These are phyloP conservation scores for Boleophthalmus pectinirostris DNA, from an alignment of 2,113 vertebrate species.

Conservation along the genomic window DNA sequence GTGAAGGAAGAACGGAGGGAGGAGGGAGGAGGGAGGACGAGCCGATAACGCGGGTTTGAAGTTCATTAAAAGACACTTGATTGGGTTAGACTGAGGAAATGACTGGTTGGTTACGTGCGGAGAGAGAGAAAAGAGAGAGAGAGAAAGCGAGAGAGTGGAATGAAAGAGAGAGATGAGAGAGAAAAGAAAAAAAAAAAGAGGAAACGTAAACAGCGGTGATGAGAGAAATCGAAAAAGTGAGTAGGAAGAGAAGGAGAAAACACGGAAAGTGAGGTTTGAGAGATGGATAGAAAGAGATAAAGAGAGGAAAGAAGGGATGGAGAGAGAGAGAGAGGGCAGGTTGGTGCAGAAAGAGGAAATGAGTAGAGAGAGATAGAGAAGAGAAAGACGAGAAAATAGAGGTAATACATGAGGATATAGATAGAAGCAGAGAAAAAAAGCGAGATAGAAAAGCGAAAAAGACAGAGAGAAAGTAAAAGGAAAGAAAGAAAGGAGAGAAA, in stretches of 20 bases:
- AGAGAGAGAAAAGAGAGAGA: constrained; percentile 8
- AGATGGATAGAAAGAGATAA: neutral
- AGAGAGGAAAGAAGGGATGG: neutral
- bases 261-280: neutral
- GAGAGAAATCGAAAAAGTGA: too few relatives aligned
- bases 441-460: too few relatives aligned
- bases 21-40: constrained; percentile 46
- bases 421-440: neutral
- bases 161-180: neutral
- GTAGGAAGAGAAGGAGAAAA: neutral
- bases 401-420: neutral
- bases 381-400: neutral
- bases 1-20: constrained; percentile 44
- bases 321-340: neutral
- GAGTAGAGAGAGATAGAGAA: neutral
- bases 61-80: constrained; percentile 85
- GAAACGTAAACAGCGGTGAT: too few relatives aligned
- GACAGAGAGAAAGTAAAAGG: neutral
- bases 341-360: too few relatives aligned
- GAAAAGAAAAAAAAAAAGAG: too few relatives aligned
- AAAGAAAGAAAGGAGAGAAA: neutral
- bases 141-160: neutral
- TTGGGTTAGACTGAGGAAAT: constrained; percentile 81
- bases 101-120: constrained; percentile 76
- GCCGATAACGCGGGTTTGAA: constrained; percentile 83